phyloP scores from a whole-genome alignment of 2,797 vertebrate genomes.

The Hylomyscus alleni region DNA sequence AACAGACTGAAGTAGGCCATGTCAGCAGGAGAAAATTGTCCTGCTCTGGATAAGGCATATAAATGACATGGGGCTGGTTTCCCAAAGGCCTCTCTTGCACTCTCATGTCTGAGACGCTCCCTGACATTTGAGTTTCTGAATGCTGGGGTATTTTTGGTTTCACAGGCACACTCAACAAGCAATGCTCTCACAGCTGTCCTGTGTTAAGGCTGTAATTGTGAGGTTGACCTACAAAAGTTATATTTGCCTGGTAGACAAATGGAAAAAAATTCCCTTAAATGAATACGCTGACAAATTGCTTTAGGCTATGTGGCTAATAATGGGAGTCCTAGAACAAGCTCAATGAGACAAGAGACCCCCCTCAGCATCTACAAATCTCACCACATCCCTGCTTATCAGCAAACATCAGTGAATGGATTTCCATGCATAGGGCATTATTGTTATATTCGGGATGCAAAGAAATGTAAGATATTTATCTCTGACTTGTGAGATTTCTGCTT shows the following conservation, averaged over 20 bases:
- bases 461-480: not conserved
- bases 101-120: not conserved
- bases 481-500: constrained; percentile 29
- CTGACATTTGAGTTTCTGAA: constrained; percentile 82
- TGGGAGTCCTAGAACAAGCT: not conserved
- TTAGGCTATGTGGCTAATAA: constrained; percentile 8
- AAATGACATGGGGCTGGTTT: constrained; percentile 52
- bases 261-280: constrained; percentile 73
- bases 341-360: not conserved
- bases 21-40: not conserved
- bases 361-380: accelerated
- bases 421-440: no score
- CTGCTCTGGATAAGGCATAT: not conserved
- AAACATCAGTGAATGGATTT: not conserved
- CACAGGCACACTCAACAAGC: constrained; percentile 61
- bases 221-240: constrained; percentile 81
- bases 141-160: constrained; percentile 73
- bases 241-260: constrained; percentile 70
- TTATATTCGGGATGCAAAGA: not conserved
- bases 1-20: not conserved
- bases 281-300: constrained; percentile 30
- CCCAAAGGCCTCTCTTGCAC: not conserved
- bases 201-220: constrained; percentile 58
- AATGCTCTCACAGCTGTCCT: not conserved
- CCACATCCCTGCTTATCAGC: not conserved